Evolutionary conservation across 2,113 vertebrate genomes (phyloP), one percentile per base, ranked within the genome.

Genomic region (Microtus ochrogaster): DNA sequence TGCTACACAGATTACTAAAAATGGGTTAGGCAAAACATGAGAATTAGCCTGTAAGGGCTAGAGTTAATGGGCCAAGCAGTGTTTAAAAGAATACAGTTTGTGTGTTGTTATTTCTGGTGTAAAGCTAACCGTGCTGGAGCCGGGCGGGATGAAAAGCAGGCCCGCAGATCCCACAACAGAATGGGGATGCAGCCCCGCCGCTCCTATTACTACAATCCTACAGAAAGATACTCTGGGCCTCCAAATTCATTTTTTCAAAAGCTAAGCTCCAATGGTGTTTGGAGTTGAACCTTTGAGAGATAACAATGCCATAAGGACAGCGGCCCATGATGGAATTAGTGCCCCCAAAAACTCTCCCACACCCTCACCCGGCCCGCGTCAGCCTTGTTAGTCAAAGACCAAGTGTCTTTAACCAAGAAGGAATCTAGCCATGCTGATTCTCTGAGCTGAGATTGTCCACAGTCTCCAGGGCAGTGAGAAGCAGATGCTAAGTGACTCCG

Each of bases 401-500:
- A 14, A 68, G n/a, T 5, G 1, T 30, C 79, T 55, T 1, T 66
- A 26, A 66, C 63, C 79, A 55, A 28, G 41, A 61, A 73, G 63
- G 19, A 41, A 13, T 49, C 58, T 17, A 6, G 24, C 74, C 41
- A 7, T 0, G 3, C 16, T 10, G 7, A 36, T 28, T 3, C 49
- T 65, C 90, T 47, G 24, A 49, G 13, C 88, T 36, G 5, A 14
- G 7, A 49, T 65, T 63, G 61, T 14, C 55, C 2, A 55, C 49
- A 2, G 65, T 16, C 63, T 81, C 89, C 28, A 21, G 72, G 47
- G 17, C 19, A 3, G 2, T n/a, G n/a, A 79, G 65, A 22, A 65
- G 5, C 0, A 2, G 21, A 4, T 7, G 2, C 19, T 24, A 19
- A 28, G 17, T 9, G 24, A 2, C 52, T 44, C 2, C 0, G 7